Conservation (phyloP, 2,113 vertebrate genomes). For the Seriola dumerili region DNA sequence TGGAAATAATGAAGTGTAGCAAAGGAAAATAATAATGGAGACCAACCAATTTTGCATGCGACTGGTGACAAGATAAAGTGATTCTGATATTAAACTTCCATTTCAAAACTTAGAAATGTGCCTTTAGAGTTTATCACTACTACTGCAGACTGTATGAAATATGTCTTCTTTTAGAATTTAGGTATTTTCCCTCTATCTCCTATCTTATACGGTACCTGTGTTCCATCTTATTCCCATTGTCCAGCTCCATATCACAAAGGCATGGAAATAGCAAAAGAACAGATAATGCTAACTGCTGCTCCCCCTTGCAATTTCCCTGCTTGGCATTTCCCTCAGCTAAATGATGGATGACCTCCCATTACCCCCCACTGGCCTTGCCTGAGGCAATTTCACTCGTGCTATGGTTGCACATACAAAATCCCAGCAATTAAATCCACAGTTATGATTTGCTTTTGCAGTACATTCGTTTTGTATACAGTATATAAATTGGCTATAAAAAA, state of each 20-base stretch:
- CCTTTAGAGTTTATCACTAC: neutral
- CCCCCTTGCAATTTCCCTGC: slow-evolving; percentile 3
- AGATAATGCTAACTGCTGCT: neutral
- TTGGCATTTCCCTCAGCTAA: neutral
- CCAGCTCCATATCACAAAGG: slow-evolving; percentile 15
- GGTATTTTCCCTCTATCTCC: neutral
- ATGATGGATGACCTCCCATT: slow-evolving; percentile 54
- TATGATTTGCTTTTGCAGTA: slow-evolving; percentile 7
- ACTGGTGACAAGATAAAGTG: neutral
- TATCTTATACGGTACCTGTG: neutral
- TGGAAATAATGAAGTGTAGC: neutral
- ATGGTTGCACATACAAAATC: slow-evolving; percentile 33
- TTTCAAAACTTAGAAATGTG: neutral
- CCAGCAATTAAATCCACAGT: slow-evolving; percentile 23
- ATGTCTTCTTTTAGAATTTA: neutral
- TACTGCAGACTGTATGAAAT: neutral
- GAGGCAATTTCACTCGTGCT: slow-evolving; percentile 34
- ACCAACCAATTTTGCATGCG: no score
- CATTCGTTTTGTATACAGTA: neutral
- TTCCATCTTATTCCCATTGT: neutral
- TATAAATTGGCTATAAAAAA: no score
- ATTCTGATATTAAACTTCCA: neutral
- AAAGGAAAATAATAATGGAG: neutral
- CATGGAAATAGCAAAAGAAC: neutral
- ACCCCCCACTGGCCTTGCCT: slow-evolving; percentile 32